phyloP scores from a whole-genome alignment of 2,113 vertebrate genomes.

The Stigmatopora argus region DNA sequence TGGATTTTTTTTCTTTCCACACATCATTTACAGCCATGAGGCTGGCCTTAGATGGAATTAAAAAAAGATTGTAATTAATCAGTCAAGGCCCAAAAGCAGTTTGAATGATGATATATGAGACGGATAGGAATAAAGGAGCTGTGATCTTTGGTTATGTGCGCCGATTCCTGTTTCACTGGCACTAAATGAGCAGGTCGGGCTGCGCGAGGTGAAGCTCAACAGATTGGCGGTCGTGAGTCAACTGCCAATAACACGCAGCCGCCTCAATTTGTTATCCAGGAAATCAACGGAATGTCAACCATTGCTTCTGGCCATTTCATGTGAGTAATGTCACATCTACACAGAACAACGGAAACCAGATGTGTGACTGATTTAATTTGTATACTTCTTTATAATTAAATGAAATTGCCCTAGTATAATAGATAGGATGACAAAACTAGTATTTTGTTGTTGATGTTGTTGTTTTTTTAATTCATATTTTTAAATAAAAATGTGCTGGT shows the following conservation, averaged over 20 bases:
- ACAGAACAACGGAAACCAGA: neutral
- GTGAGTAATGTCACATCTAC: constrained; percentile 1
- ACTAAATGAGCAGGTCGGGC: neutral
- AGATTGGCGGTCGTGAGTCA: neutral
- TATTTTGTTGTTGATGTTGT: neutral
- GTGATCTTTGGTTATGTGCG: neutral
- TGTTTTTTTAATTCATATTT: neutral
- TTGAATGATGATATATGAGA: neutral
- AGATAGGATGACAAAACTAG: neutral
- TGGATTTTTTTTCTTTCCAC: neutral
- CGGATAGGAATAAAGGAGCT: neutral
- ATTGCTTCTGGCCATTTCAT: neutral
- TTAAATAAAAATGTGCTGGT: neutral
- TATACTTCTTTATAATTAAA: neutral
- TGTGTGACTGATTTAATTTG: neutral
- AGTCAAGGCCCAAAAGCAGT: neutral
- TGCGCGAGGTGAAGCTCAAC: constrained; percentile 6
- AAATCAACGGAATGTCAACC: neutral
- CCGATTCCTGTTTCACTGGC: neutral
- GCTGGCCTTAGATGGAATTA: neutral
- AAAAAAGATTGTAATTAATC: neutral
- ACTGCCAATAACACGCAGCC: neutral
- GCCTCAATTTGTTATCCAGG: neutral
- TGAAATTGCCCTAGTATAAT: neutral
- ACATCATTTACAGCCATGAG: neutral